phyloP scores from a whole-genome alignment of 2,888 invertebrate species.

The Trypoxylon attenuatum region DNA sequence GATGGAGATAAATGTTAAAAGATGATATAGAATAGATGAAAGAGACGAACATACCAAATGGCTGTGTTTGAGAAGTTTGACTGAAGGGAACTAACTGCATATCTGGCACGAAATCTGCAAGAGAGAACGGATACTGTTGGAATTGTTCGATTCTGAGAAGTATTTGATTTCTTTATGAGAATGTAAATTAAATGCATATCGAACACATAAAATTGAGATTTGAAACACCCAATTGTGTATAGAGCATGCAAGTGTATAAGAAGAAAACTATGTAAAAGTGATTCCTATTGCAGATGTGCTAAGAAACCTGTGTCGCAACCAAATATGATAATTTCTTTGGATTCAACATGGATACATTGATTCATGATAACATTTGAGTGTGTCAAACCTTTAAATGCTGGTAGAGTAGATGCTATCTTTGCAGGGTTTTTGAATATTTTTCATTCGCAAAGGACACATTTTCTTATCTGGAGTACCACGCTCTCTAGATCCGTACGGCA shows the following conservation, averaged over 20 bases:
- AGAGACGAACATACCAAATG: constrained; percentile 53
- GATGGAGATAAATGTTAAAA: neutral
- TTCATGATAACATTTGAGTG: constrained; percentile 31
- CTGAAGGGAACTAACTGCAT: constrained; percentile 56
- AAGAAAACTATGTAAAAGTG: constrained; percentile 11
- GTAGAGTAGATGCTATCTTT: constrained; percentile 16
- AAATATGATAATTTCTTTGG: constrained; percentile 21
- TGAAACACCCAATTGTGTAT: constrained; percentile 42
- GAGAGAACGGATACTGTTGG: constrained; percentile 18
- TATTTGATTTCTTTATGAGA: no score
- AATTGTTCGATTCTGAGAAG: constrained; percentile 7
- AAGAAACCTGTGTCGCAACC: constrained; percentile 20
- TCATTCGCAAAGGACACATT: constrained; percentile 7
- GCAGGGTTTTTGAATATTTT: constrained; percentile 18
- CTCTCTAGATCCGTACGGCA: constrained; percentile 27
- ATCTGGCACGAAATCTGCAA: constrained; percentile 56
- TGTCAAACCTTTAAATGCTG: constrained; percentile 37
- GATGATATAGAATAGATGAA: neutral
- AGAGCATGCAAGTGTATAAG: constrained; percentile 31
- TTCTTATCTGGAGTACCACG: constrained; percentile 5
- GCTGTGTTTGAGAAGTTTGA: constrained; percentile 57
- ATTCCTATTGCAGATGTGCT: constrained; percentile 13
- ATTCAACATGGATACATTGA: constrained; percentile 27
- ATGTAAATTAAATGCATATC: constrained; percentile 3
- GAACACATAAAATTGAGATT: constrained; percentile 24